A percentile compares a stretch with the other conserved stretches of the same genome.
Evolutionary conservation across 1,140 invertebrate genomes (phyloP).

Genomic region (Drosophila obscura): DNA sequence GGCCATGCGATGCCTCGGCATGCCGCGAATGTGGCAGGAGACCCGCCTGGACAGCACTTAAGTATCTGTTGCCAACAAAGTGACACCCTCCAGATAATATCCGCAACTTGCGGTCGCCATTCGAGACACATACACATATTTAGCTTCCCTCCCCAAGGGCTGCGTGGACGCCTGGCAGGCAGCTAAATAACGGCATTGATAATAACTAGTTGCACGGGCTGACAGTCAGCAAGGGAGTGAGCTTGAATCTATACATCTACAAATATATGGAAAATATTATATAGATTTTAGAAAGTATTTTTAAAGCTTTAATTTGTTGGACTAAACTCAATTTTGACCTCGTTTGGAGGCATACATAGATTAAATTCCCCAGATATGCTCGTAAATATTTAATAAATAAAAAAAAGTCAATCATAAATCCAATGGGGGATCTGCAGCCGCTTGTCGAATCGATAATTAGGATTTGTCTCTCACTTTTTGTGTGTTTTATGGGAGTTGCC

Average conservation of each 20-base stretch:
- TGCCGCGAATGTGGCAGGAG: conserved; percentile 12
- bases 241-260: neutral
- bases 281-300: no score
- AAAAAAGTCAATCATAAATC: conserved; percentile 52
- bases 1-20: conserved; percentile 2
- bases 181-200: conserved; percentile 40
- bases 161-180: neutral
- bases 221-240: neutral
- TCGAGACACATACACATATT: conserved; percentile 16
- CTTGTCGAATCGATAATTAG: conserved; percentile 63
- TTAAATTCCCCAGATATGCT: conserved; percentile 18
- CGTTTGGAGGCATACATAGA: neutral
- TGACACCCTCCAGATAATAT: conserved; percentile 72
- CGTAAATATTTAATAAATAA: conserved; percentile 2
- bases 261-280: no score
- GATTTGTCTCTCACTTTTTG: conserved; percentile 40
- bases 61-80: conserved; percentile 69
- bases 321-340: neutral
- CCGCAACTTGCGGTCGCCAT: conserved; percentile 55
- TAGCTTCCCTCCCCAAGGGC: neutral
- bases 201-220: conserved; percentile 30
- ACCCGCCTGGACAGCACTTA: conserved; percentile 58
- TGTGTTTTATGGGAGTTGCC: conserved; percentile 36
- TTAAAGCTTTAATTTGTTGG: neutral
- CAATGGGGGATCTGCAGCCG: conserved; percentile 18